Evolutionary conservation across 1,140 invertebrate species (phyloP).

Genomic region (Pogonomyrmex californicus): DNA sequence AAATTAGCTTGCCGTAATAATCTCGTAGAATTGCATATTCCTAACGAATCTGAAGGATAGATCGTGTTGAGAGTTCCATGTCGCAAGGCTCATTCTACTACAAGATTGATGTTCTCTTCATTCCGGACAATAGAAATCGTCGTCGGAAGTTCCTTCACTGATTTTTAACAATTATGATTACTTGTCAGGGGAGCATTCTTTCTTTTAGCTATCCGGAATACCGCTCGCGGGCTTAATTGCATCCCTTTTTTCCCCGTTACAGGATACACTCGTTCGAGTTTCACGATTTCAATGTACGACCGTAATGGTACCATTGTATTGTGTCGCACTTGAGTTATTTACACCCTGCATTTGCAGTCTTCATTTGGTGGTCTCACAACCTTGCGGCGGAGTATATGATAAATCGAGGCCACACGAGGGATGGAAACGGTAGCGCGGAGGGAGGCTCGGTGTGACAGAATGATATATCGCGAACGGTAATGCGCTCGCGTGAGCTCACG

Average conservation of each 20-base stretch:
- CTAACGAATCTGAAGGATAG: too few relatives aligned
- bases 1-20: background rate
- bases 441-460: constrained; percentile 14
- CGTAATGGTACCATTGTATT: constrained; percentile 41
- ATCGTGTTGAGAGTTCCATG: background rate
- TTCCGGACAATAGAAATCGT: constrained; percentile 38
- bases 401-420: constrained; percentile 38
- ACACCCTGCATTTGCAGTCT: constrained; percentile 35
- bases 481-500: constrained; percentile 10
- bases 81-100: background rate
- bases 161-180: constrained; percentile 33
- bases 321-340: constrained; percentile 53
- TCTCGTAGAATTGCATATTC: constrained; percentile 13
- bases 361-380: constrained; percentile 10
- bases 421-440: background rate
- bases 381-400: constrained; percentile 49
- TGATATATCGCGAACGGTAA: constrained; percentile 55
- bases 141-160: background rate
- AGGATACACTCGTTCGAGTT: background rate
- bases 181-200: background rate
- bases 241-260: background rate
- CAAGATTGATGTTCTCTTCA: constrained; percentile 23
- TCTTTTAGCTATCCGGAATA: background rate
- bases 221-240: constrained; percentile 32
- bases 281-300: constrained; percentile 4